Conservation (phyloP, 2,888 invertebrate genomes). For the Odontothrips loti region DNA sequence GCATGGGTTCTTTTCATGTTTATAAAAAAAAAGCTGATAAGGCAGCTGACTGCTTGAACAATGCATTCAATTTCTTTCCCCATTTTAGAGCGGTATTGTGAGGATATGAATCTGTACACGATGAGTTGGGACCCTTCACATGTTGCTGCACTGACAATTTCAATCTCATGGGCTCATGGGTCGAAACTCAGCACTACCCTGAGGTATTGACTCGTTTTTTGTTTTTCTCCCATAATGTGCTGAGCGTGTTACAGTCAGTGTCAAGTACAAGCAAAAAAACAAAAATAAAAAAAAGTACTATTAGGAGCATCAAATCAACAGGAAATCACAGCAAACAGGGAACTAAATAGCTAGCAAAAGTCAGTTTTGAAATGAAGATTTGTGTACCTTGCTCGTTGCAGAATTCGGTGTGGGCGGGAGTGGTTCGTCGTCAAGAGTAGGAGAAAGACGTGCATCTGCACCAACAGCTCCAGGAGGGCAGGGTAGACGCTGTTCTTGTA, state of each 20-base stretch:
- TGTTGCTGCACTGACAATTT: neutral
- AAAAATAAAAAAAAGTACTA: conserved; percentile 27
- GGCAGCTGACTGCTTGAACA: neutral
- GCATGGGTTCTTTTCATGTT: neutral
- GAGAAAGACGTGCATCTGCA: conserved; percentile 58
- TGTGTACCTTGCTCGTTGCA: conserved; percentile 37
- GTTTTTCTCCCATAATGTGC: neutral
- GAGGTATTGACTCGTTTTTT: neutral
- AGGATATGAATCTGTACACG: neutral
- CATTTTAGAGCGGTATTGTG: neutral
- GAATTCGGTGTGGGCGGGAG: conserved; percentile 55
- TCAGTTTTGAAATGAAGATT: neutral
- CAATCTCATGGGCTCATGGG: neutral
- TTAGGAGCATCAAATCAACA: conserved; percentile 24
- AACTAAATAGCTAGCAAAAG: conserved; percentile 15
- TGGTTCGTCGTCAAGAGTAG: conserved; percentile 57
- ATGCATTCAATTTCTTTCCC: neutral
- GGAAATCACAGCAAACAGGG: conserved; percentile 27
- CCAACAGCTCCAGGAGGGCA: conserved; percentile 42
- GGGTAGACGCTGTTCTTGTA: conserved; percentile 88
- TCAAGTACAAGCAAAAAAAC: conserved; percentile 22
- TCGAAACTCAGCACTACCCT: neutral
- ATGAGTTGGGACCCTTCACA: neutral
- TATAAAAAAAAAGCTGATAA: neutral
- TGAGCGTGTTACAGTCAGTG: conserved; percentile 24